Conservation (phyloP, 2,888 invertebrate species). For the Cerceris rybyensis region DNA sequence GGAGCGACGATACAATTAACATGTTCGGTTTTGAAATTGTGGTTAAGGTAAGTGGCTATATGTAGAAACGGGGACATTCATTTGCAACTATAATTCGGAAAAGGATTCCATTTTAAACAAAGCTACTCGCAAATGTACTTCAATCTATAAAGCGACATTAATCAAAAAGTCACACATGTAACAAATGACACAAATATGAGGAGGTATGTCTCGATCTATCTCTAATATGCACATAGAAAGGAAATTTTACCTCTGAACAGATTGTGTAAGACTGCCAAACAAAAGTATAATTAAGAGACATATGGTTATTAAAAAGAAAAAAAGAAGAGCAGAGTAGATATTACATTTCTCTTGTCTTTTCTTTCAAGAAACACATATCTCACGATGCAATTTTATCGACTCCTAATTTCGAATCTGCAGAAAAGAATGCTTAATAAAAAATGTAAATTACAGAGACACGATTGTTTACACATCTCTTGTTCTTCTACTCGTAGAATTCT, state of each 20-base stretch:
- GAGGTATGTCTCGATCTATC: conserved; percentile 48
- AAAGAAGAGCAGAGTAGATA: neutral
- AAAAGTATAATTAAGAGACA: conserved; percentile 63
- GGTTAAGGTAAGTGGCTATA: conserved; percentile 2
- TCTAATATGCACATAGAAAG: conserved; percentile 63
- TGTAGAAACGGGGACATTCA: conserved; percentile 16
- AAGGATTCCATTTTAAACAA: neutral
- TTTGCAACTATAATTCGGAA: conserved; percentile 13
- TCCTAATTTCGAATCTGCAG: too few relatives aligned
- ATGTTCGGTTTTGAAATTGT: neutral
- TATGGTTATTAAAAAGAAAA: conserved; percentile 40
- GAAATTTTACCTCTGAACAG: conserved; percentile 76
- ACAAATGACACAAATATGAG: conserved; percentile 30
- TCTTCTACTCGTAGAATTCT: neutral
- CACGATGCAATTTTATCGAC: too few relatives aligned
- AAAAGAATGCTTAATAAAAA: neutral
- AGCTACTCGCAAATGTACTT: conserved; percentile 27
- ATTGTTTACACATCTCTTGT: neutral
- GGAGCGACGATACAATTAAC: conserved; percentile 11
- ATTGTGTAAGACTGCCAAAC: conserved; percentile 78
- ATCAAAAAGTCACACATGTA: conserved; percentile 26
- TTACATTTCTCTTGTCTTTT: conserved; percentile 31
- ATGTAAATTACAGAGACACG: conserved; percentile 7
- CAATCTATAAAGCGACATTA: conserved; percentile 45
- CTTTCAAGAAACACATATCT: neutral